Percentiles rank a stretch among this genome's conserved stretches.
Conservation (phyloP, 2,888 invertebrate species). For the Lepidonotus clava region DNA sequence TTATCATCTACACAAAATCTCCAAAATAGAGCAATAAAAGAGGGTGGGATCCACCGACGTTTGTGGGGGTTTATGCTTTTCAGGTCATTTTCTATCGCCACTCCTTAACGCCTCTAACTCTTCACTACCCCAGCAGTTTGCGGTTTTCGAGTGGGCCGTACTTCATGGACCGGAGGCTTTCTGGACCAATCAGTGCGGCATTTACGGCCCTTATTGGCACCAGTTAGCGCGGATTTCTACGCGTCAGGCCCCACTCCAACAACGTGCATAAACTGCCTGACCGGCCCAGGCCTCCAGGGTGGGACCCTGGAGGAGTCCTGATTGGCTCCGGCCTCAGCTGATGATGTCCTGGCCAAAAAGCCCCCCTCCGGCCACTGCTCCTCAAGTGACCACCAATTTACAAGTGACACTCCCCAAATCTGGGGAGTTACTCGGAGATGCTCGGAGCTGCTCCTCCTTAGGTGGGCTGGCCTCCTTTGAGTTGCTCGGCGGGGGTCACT, state of each 20-base stretch:
- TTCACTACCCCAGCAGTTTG: no score
- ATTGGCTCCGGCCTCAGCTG: background rate
- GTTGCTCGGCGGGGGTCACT: no score
- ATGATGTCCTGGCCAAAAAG: background rate
- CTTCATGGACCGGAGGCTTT: background rate
- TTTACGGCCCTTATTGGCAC: constrained; percentile 13
- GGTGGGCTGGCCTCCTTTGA: no score
- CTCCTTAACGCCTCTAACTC: no score
- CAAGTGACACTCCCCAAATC: constrained; percentile 40
- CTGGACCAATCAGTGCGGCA: constrained; percentile 29
- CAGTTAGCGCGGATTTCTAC: constrained; percentile 43
- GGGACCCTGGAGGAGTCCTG: background rate
- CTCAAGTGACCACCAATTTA: constrained; percentile 31
- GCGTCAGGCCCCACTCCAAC: background rate
- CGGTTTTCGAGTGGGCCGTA: no score
- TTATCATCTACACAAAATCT: no score
- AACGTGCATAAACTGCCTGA: background rate
- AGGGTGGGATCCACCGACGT: no score
- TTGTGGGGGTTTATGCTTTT: no score
- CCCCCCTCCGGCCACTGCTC: background rate
- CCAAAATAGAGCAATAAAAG: no score
- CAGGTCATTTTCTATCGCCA: no score
- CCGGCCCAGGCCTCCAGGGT: background rate
- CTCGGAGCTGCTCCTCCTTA: no score
- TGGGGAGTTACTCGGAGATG: no score